Percentiles rank a stretch among this genome's conserved stretches.
phyloP scores from a whole-genome alignment of 2,797 vertebrate species.

The Sebastes flavidus region DNA sequence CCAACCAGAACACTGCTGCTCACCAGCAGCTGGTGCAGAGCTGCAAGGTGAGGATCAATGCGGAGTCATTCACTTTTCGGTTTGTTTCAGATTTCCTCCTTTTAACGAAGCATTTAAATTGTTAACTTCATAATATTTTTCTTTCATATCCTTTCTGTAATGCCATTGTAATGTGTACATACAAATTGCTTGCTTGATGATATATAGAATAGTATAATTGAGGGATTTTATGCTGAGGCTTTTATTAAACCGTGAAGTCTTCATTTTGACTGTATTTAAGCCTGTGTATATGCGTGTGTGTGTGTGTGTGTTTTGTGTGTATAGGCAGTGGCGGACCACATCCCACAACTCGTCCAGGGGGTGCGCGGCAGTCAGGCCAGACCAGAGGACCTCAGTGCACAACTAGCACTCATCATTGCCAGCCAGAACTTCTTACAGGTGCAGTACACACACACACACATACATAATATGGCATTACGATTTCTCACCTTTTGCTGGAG shows the following conservation, averaged over 20 bases:
- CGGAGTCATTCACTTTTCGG: not conserved
- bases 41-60: slow-evolving; percentile 88
- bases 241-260: not conserved
- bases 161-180: not conserved
- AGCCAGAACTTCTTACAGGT: slow-evolving; percentile 98
- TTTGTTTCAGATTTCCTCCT: not conserved
- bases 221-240: not conserved
- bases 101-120: not conserved
- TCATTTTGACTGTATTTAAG: not conserved
- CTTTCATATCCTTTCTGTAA: not conserved
- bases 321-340: slow-evolving; percentile 95
- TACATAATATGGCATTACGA: not conserved
- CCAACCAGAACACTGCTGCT: slow-evolving; percentile 95
- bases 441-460: not conserved
- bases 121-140: not conserved
- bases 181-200: not conserved
- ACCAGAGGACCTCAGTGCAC: slow-evolving; percentile 94
- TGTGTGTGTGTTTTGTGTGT: not conserved
- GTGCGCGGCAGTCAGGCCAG: slow-evolving; percentile 95
- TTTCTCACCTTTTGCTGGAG: slow-evolving; percentile 1
- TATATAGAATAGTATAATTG: not conserved
- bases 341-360: slow-evolving; percentile 97
- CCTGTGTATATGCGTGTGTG: not conserved
- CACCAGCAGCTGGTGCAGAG: slow-evolving; percentile 98
- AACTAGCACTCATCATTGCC: slow-evolving; percentile 94